Percentiles rank a stretch among this genome's conserved stretches.
phyloP scores from a whole-genome alignment of 2,797 vertebrate species.

The Aulostomus chinensis region DNA sequence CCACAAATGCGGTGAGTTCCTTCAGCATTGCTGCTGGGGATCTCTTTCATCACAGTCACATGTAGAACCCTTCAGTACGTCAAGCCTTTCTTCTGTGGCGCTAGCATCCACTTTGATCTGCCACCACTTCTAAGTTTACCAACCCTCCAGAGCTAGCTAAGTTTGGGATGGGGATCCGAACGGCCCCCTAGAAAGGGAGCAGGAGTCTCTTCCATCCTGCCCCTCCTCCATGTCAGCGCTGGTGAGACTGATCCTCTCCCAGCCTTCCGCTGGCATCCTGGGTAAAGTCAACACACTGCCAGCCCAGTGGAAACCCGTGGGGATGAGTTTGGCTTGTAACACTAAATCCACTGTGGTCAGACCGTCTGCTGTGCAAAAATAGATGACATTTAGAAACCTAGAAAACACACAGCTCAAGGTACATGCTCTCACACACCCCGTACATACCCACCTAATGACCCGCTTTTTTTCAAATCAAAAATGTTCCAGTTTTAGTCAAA shows the following conservation, averaged over 20 bases:
- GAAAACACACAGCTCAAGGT: slow-evolving; percentile 13
- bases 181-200: slow-evolving; percentile 6
- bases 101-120: too few relatives aligned
- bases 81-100: too few relatives aligned
- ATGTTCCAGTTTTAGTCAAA: too few relatives aligned
- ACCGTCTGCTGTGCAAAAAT: slow-evolving; percentile 59
- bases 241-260: slow-evolving; percentile 47
- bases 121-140: too few relatives aligned
- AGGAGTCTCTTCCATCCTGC: slow-evolving; percentile 21
- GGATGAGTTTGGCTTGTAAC: slow-evolving; percentile 57
- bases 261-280: slow-evolving; percentile 62
- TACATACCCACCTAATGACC: too few relatives aligned
- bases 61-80: too few relatives aligned
- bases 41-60: too few relatives aligned
- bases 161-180: slow-evolving; percentile 10
- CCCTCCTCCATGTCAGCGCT: slow-evolving; percentile 37
- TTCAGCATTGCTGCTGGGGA: too few relatives aligned
- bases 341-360: slow-evolving; percentile 61
- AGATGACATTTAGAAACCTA: slow-evolving; percentile 53
- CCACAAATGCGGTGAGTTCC: too few relatives aligned
- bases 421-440: slow-evolving; percentile 7
- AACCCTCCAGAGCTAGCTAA: too few relatives aligned
- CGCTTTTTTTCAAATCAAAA: too few relatives aligned
- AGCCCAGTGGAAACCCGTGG: slow-evolving; percentile 55
- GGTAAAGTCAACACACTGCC: slow-evolving; percentile 63